phyloP scores from a whole-genome alignment of 2,797 vertebrate genomes.

The Takifugu rubripes region DNA sequence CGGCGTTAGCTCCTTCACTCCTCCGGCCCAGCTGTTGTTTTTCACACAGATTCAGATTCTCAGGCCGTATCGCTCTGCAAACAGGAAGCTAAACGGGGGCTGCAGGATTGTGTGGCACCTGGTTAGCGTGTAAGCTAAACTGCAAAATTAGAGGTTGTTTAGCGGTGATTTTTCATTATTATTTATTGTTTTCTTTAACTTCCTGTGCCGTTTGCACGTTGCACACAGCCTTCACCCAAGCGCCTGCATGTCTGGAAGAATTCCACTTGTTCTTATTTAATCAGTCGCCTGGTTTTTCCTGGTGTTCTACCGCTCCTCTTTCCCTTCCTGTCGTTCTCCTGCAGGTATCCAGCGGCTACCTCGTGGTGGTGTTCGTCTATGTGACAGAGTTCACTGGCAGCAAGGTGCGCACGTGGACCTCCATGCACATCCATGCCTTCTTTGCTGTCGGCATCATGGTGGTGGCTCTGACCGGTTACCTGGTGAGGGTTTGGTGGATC shows the following conservation, averaged over 20 bases:
- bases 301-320: background rate
- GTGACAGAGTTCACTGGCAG: conserved; percentile 91
- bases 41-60: conserved; percentile 43
- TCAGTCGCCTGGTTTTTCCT: no score
- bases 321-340: background rate
- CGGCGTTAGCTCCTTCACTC: conserved; percentile 10
- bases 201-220: background rate
- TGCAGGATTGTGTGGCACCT: background rate
- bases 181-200: background rate
- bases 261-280: no score
- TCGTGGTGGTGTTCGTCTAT: conserved; percentile 93
- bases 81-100: background rate
- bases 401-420: conserved; percentile 90
- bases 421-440: conserved; percentile 90
- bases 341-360: conserved; percentile 89
- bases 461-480: conserved; percentile 87
- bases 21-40: conserved; percentile 66
- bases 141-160: background rate
- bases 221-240: background rate
- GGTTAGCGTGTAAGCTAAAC: background rate
- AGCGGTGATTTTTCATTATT: background rate
- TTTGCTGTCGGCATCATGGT: conserved; percentile 88
- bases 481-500: conserved; percentile 88
- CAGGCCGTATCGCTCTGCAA: background rate
- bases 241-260: no score